phyloP scores from a whole-genome alignment of 2,888 invertebrate species.

The Mylabris sibirica region DNA sequence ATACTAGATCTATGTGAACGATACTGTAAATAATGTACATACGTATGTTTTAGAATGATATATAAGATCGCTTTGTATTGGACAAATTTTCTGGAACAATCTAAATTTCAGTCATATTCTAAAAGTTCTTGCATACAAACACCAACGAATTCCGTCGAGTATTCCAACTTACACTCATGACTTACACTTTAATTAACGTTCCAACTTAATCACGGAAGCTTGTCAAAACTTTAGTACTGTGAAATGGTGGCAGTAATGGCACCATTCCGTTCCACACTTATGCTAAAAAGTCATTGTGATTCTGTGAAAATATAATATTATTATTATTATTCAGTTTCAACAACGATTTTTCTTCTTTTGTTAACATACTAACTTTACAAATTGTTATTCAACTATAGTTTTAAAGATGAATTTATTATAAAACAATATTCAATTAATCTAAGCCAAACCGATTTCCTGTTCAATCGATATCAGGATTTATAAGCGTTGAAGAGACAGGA shows the following conservation, averaged over 20 bases:
- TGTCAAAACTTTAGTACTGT: slow-evolving; percentile 35
- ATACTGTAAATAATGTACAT: too few species aligned
- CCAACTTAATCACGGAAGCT: slow-evolving; percentile 35
- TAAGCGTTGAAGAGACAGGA: neutral
- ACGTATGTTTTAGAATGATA: neutral
- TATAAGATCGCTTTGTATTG: neutral
- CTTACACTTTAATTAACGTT: slow-evolving; percentile 37
- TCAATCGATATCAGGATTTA: neutral
- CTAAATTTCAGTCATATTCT: neutral
- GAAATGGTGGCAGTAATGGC: slow-evolving; percentile 27
- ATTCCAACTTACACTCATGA: slow-evolving; percentile 26
- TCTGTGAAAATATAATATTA: too few species aligned
- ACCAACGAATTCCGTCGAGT: neutral
- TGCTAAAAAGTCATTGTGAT: slow-evolving; percentile 4
- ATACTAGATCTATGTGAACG: too few species aligned
- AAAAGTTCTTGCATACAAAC: neutral
- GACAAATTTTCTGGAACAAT: neutral
- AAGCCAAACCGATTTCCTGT: neutral
- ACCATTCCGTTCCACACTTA: slow-evolving; percentile 17
- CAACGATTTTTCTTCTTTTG: too few species aligned
- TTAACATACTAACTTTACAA: too few species aligned
- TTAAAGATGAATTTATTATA: neutral
- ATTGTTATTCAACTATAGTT: neutral
- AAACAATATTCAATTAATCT: neutral
- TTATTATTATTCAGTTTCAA: too few species aligned